Base-by-base conservation (phyloP, 2,888 invertebrate genomes). In the Aquatica leii region DNA sequence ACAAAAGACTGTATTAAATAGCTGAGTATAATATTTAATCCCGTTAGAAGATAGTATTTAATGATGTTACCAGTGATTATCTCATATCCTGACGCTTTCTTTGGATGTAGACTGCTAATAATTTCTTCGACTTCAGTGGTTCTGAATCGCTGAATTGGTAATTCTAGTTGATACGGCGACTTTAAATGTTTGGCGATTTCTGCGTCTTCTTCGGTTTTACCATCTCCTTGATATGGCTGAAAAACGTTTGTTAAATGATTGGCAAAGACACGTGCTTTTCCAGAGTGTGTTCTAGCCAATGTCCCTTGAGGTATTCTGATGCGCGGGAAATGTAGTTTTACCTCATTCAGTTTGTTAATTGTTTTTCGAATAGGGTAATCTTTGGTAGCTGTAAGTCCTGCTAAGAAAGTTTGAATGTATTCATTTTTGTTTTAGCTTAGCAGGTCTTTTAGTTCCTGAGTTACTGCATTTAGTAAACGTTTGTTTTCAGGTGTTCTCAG, bases 321-420 rank as follows among this genome's bases (percentile, higher is more conserved):
- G 18, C 5, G 21, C 17, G 11, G 21, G 11, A n/a, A 21, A 11
- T 6, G 9, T 48, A n/a, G 9, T 48, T 48, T 5, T 48, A 11
- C 5, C 20, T 48, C 11, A n/a, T 20, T 20, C 18, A 18, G 18
- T 6, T 48, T 18, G 17, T 48, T 48, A 11, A 20, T 48, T 11
- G 48, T 48, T n/a, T 18, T 21, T 20, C 48, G 18, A 5, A 48
- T 18, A 11, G 48, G 18, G 12, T 48, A 48, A 18, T 48, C 48
- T 4, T 18, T 20, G 9, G 43, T 15, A 43, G 3, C 14, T 5
- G 15, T 43, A 15, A 43, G 43, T 8, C 17, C 9, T 43, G 6
- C 11, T 17, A 48, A 48, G 18, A 48, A 48, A 17, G 21, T 48
- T 20, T 48, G 8, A 9, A 18, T 48, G 48, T 20, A 20, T 2